A percentile compares a stretch with the other conserved stretches of the same genome.
Conservation (phyloP, 2,113 vertebrate species). For the Osmerus mordax region DNA sequence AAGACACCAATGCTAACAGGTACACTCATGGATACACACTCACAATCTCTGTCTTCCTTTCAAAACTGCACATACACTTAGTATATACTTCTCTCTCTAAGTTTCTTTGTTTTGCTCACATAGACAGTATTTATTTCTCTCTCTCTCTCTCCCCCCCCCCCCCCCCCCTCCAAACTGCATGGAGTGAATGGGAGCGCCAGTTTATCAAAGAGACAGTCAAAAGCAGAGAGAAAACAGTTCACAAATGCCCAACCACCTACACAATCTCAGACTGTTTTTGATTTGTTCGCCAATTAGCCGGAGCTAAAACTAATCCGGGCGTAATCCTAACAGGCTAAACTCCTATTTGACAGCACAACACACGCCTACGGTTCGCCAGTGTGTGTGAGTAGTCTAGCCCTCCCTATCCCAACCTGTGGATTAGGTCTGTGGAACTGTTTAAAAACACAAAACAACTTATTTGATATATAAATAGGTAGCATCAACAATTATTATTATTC, state of each 20-base stretch:
- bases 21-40: not conserved
- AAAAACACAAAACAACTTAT: too few relatives aligned
- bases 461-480: too few relatives aligned
- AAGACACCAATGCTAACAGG: too few relatives aligned
- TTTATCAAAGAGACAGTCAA: not conserved
- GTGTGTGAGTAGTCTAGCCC: not conserved
- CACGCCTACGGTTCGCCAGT: not conserved
- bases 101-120: too few relatives aligned
- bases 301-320: constrained; percentile 24
- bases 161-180: not conserved
- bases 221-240: not conserved
- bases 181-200: not conserved
- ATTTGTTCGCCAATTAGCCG: constrained; percentile 26
- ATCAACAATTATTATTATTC: too few relatives aligned
- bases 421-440: too few relatives aligned
- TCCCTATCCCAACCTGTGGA: too few relatives aligned
- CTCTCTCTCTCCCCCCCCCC: not conserved
- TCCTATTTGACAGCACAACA: not conserved
- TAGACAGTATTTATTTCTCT: too few relatives aligned
- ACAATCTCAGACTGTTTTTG: constrained; percentile 8
- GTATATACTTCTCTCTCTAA: too few relatives aligned
- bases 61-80: too few relatives aligned
- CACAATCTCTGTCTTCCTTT: not conserved
- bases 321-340: constrained; percentile 35
- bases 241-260: not conserved